Percentiles rank a stretch among this genome's conserved stretches.
phyloP scores from a whole-genome alignment of 2,888 invertebrate species.

The Uloborus plumipes region DNA sequence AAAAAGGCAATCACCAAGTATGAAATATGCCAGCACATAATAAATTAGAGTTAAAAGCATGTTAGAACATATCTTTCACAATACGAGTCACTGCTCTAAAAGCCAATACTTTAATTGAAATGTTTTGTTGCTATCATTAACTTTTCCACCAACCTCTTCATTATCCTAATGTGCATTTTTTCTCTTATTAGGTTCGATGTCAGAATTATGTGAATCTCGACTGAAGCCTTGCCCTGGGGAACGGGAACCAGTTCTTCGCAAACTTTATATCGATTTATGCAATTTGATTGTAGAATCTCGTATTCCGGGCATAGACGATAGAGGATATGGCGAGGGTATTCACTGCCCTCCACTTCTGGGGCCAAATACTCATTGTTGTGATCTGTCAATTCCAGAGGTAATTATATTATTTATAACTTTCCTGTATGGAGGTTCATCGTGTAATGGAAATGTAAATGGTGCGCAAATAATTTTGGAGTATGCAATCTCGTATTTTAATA shows the following conservation, averaged over 20 bases:
- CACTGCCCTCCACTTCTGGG: slow-evolving; percentile 49
- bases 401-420: background rate
- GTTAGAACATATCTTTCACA: too few species aligned
- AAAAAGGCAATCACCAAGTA: too few species aligned
- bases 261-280: slow-evolving; percentile 35
- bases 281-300: slow-evolving; percentile 49
- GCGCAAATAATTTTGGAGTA: too few species aligned
- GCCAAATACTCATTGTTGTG: slow-evolving; percentile 26
- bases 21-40: too few species aligned
- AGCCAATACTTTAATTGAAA: too few species aligned
- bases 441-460: too few species aligned
- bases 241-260: slow-evolving; percentile 20
- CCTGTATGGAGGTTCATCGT: background rate
- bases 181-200: slow-evolving; percentile 24
- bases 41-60: too few species aligned
- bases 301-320: slow-evolving; percentile 24
- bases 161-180: background rate
- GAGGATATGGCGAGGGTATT: slow-evolving; percentile 42
- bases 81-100: too few species aligned
- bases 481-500: too few species aligned
- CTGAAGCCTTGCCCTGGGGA: slow-evolving; percentile 15
- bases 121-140: too few species aligned
- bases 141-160: background rate
- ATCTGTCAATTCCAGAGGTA: slow-evolving; percentile 35
- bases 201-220: slow-evolving; percentile 17